Evolutionary conservation across 2,113 vertebrate species (phyloP).

Genomic region (Varanus komodoensis): DNA sequence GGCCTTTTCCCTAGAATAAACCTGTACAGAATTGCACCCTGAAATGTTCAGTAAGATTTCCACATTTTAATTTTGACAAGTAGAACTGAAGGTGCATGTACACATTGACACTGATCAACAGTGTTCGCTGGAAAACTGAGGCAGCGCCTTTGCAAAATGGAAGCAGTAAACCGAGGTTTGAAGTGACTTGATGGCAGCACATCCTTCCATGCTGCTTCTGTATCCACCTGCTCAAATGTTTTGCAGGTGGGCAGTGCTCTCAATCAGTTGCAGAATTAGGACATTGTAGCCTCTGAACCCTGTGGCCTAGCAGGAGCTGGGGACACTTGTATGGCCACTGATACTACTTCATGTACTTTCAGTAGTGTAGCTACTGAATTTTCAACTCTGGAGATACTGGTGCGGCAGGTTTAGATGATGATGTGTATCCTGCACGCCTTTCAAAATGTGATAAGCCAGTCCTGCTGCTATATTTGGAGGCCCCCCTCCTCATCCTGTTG

Average conservation of each 20-base stretch:
- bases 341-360: background rate
- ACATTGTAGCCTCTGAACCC: background rate
- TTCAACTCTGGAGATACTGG: background rate
- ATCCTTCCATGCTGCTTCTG: background rate
- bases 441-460: background rate
- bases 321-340: background rate
- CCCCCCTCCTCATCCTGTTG: background rate
- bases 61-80: slow-evolving; percentile 42
- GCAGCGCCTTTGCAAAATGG: background rate
- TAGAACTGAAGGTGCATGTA: background rate
- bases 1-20: too few species aligned
- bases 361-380: background rate
- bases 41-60: slow-evolving; percentile 62
- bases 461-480: background rate
- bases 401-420: background rate
- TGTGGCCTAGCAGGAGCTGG: background rate
- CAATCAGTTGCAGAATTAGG: background rate
- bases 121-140: background rate
- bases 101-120: background rate
- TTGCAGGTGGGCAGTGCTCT: background rate
- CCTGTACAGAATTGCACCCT: too few species aligned
- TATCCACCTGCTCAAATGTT: background rate
- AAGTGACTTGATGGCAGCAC: background rate
- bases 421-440: background rate
- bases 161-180: background rate